Conservation (phyloP, 2,888 invertebrate species). For the Leptopilina syphax region DNA sequence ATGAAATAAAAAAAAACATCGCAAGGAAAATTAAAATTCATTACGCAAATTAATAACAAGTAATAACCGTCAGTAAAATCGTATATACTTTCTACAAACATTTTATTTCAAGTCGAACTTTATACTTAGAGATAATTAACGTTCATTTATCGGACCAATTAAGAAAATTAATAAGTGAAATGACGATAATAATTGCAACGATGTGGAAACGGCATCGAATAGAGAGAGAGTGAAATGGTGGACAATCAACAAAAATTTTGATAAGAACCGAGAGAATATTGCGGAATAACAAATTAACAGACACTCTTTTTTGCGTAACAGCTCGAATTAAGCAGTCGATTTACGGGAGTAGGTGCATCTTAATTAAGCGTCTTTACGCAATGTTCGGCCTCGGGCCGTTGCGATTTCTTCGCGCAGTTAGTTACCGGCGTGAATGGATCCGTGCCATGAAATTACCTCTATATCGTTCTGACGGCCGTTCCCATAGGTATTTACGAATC, state of each 20-base stretch:
- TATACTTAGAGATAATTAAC: conserved; percentile 26
- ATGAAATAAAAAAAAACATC: neutral
- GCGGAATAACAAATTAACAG: conserved; percentile 54
- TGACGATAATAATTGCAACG: conserved; percentile 28
- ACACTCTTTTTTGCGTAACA: conserved; percentile 53
- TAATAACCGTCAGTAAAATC: conserved; percentile 28
- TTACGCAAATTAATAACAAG: conserved; percentile 31
- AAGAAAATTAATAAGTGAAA: conserved; percentile 36
- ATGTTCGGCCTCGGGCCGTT: conserved; percentile 46
- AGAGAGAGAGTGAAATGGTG: neutral
- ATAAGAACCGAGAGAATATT: conserved; percentile 43
- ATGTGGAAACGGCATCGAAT: conserved; percentile 9
- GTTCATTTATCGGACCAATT: conserved; percentile 32
- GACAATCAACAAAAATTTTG: conserved; percentile 33
- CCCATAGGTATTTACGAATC: conserved; percentile 54
- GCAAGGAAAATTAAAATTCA: conserved; percentile 14
- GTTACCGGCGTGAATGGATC: conserved; percentile 40
- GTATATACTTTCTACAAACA: conserved; percentile 22
- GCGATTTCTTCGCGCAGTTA: conserved; percentile 42
- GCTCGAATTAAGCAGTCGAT: conserved; percentile 54
- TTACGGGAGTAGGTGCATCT: conserved; percentile 58
- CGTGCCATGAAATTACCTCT: conserved; percentile 51
- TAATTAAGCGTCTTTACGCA: conserved; percentile 58
- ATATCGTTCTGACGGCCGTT: conserved; percentile 33
- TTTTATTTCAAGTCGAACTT: conserved; percentile 34